Conservation (phyloP, 35 echinoderm and acorn worm species). For the Ophiothrix spiculata region DNA sequence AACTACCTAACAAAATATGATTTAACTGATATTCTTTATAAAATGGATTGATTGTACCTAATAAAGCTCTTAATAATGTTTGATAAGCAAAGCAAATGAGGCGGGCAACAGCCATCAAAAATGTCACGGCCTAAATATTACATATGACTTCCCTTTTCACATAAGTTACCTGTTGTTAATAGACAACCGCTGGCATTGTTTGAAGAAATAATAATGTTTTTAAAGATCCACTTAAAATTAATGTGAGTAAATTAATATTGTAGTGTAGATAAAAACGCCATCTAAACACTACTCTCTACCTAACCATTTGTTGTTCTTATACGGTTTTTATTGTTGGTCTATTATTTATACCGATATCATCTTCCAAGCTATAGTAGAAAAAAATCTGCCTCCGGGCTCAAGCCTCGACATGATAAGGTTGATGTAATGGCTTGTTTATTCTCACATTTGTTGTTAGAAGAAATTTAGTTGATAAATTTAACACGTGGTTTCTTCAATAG, state of each 20-base stretch:
- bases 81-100: background rate
- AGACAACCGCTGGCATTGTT: background rate
- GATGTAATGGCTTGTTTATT: conserved; percentile 13
- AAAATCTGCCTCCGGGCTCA: background rate
- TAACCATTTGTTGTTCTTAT: conserved; percentile 11
- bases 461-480: conserved; percentile 10
- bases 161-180: background rate
- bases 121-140: background rate
- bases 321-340: background rate
- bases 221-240: conserved; percentile 13
- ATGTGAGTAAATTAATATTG: background rate
- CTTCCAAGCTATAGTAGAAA: background rate
- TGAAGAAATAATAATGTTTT: conserved; percentile 11
- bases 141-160: background rate
- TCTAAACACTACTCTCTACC: background rate
- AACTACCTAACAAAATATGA: background rate
- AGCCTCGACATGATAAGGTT: background rate
- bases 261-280: conserved; percentile 12
- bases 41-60: background rate
- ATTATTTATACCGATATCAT: background rate
- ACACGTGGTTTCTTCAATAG: background rate
- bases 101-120: background rate
- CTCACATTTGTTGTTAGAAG: conserved; percentile 15
- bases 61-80: background rate
- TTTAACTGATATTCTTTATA: background rate